Conservation (phyloP, 2,113 vertebrate genomes). For the Laticauda colubrina region DNA sequence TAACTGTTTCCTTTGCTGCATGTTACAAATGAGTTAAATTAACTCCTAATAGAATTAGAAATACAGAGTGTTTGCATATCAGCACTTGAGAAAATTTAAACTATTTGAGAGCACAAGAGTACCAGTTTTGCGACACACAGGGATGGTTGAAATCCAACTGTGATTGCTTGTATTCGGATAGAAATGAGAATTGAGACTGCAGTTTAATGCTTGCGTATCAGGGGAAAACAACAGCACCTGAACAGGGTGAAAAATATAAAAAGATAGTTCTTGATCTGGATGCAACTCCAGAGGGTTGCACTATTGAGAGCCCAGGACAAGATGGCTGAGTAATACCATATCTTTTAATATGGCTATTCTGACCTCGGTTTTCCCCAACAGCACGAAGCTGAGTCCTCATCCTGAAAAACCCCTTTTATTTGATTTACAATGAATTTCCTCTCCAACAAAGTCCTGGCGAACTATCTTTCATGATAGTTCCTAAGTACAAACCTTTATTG, state of each 20-base stretch:
- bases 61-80: not conserved
- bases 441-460: too few species aligned
- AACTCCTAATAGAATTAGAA: not conserved
- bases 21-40: conserved; percentile 11
- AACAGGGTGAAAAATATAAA: not conserved
- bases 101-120: not conserved
- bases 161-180: not conserved
- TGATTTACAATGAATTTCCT: too few species aligned
- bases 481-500: too few species aligned
- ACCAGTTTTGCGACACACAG: not conserved
- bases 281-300: not conserved
- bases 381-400: too few species aligned
- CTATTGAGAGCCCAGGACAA: not conserved
- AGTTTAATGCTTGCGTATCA: too few species aligned
- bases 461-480: too few species aligned
- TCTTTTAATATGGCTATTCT: not conserved
- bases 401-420: too few species aligned
- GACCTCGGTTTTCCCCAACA: too few species aligned
- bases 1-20: not conserved
- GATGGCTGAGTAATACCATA: not conserved
- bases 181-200: not conserved
- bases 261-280: not conserved
- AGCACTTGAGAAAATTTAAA: not conserved
- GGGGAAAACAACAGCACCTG: not conserved
- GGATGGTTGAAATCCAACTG: not conserved